Conservation (phyloP, 1,140 invertebrate species). For the Calosoma granatense region DNA sequence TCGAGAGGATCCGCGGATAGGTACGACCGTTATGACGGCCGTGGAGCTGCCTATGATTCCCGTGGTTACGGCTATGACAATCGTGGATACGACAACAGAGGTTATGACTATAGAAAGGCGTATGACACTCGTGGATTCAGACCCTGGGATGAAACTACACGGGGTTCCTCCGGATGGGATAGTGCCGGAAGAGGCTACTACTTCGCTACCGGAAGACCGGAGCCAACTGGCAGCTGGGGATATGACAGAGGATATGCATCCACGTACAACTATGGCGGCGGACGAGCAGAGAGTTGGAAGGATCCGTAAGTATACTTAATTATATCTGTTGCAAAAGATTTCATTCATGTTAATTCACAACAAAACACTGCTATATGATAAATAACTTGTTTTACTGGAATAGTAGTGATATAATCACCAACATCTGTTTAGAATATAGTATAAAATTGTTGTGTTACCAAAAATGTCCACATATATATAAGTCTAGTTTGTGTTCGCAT, state of each 20-base stretch:
- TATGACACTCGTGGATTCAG: constrained; percentile 38
- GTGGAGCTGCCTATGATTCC: background rate
- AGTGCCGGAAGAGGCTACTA: constrained; percentile 44
- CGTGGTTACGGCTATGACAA: constrained; percentile 11
- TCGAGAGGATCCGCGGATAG: constrained; percentile 2
- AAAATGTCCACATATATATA: too few species aligned
- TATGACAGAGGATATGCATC: constrained; percentile 34
- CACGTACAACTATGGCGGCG: constrained; percentile 29
- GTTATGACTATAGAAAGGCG: constrained; percentile 25
- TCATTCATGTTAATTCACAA: too few species aligned
- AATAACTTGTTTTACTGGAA: too few species aligned
- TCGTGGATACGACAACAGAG: constrained; percentile 28
- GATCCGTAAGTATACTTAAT: background rate
- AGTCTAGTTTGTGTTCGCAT: too few species aligned
- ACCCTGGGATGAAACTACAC: constrained; percentile 41
- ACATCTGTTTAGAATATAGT: too few species aligned
- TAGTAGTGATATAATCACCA: too few species aligned
- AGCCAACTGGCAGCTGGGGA: constrained; percentile 28
- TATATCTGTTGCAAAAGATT: too few species aligned
- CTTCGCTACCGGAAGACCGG: constrained; percentile 38
- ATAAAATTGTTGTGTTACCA: too few species aligned
- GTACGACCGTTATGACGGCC: constrained; percentile 17
- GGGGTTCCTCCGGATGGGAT: constrained; percentile 39
- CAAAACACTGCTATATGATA: too few species aligned
- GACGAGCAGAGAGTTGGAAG: background rate